A percentile compares a stretch with the other conserved stretches of the same genome.
phyloP scores from a whole-genome alignment of 2,888 invertebrate genomes.

The Cabera pusaria region DNA sequence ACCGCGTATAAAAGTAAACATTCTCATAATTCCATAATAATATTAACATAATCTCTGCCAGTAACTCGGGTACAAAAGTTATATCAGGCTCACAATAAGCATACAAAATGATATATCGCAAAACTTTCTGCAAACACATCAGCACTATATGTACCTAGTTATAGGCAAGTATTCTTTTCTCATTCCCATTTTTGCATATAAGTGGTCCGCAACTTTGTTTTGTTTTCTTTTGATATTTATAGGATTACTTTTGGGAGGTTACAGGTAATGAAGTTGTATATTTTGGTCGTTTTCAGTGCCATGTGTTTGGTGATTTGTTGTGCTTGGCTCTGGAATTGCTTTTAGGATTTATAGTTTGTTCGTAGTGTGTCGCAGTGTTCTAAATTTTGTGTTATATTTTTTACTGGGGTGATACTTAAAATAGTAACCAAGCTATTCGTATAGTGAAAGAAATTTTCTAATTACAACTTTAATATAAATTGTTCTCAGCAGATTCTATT shows the following conservation, averaged over 20 bases:
- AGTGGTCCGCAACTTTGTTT: constrained; percentile 25
- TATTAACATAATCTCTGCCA: constrained; percentile 36
- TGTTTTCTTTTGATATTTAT: constrained; percentile 27
- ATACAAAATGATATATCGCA: constrained; percentile 46
- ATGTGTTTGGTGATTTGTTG: constrained; percentile 24
- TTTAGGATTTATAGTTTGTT: constrained; percentile 22
- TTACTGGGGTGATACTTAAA: too few species aligned
- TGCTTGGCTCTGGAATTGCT: constrained; percentile 21
- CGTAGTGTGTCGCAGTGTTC: too few species aligned
- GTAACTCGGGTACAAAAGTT: constrained; percentile 33
- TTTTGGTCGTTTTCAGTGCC: constrained; percentile 15
- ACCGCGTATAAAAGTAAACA: constrained; percentile 29
- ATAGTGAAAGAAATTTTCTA: too few species aligned
- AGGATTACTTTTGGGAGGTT: constrained; percentile 28
- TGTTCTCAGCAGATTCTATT: too few species aligned
- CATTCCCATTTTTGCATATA: constrained; percentile 32
- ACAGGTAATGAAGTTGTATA: constrained; percentile 24
- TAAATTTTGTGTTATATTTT: too few species aligned
- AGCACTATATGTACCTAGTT: constrained; percentile 29
- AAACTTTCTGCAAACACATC: constrained; percentile 54
- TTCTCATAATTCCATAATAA: constrained; percentile 34
- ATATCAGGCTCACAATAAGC: constrained; percentile 34
- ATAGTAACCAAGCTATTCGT: too few species aligned
- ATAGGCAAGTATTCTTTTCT: constrained; percentile 3
- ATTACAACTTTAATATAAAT: too few species aligned